phyloP scores from a whole-genome alignment of 1,140 invertebrate species.

The Eueides isabella region DNA sequence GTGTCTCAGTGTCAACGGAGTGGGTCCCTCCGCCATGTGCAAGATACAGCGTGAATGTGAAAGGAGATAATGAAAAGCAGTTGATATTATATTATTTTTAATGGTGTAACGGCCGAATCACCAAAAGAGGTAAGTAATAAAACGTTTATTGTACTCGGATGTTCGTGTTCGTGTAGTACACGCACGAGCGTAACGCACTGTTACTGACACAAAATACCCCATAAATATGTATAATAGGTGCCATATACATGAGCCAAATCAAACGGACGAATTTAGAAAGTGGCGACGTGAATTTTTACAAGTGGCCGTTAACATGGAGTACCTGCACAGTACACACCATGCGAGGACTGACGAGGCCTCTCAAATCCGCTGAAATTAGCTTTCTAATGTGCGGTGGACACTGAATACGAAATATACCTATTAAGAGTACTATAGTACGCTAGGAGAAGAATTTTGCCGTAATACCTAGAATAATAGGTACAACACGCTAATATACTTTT shows the following conservation, averaged over 20 bases:
- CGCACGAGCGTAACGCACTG: slow-evolving; percentile 16
- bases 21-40: too few relatives aligned
- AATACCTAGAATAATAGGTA: too few relatives aligned
- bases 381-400: slow-evolving; percentile 20
- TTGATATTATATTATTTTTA: too few relatives aligned
- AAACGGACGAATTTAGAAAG: slow-evolving; percentile 44
- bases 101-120: background rate
- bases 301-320: slow-evolving; percentile 31
- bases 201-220: slow-evolving; percentile 27
- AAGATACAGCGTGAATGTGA: too few relatives aligned
- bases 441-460: background rate
- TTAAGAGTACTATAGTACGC: too few relatives aligned
- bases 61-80: too few relatives aligned
- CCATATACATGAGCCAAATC: background rate
- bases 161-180: background rate
- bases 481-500: too few relatives aligned
- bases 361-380: slow-evolving; percentile 19
- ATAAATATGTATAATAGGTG: slow-evolving; percentile 45
- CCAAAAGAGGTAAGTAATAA: background rate
- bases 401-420: background rate
- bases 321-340: too few relatives aligned
- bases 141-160: too few relatives aligned
- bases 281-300: slow-evolving; percentile 44
- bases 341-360: slow-evolving; percentile 18
- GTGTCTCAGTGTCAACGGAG: too few relatives aligned